Evolutionary conservation across 1,140 invertebrate species (phyloP).

Genomic region (Lepidurus packardi): DNA sequence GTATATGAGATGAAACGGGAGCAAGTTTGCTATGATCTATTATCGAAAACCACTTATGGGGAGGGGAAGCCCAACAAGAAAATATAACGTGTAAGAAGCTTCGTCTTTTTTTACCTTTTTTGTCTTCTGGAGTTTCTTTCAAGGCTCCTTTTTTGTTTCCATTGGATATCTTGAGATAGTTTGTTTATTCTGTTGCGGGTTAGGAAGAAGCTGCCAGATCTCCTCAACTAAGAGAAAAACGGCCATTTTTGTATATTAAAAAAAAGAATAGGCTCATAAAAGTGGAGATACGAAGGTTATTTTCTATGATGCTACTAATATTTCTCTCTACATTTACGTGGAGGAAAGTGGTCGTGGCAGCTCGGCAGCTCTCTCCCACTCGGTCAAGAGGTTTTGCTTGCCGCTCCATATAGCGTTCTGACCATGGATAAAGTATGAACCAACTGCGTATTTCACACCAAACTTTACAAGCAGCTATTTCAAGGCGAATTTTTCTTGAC

Average conservation of each 20-base stretch:
- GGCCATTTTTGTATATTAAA: background rate
- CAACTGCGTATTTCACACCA: no score
- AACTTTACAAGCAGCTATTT: no score
- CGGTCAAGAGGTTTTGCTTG: background rate
- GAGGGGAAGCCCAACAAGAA: background rate
- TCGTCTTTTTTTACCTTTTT: background rate
- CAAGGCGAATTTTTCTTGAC: no score
- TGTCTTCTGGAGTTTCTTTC: background rate
- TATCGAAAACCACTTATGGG: background rate
- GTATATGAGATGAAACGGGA: background rate
- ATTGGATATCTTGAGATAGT: background rate
- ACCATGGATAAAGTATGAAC: no score
- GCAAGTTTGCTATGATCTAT: background rate
- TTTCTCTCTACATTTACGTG: background rate
- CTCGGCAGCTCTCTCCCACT: background rate
- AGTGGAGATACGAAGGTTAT: background rate
- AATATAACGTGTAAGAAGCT: background rate
- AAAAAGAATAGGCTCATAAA: background rate
- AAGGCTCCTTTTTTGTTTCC: background rate
- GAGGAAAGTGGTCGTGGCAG: background rate
- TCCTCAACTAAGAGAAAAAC: background rate
- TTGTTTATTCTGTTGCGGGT: slow-evolving; percentile 19
- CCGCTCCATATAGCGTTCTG: no score
- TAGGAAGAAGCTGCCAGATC: slow-evolving; percentile 20
- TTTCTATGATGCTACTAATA: background rate